phyloP scores from a whole-genome alignment of 2,797 vertebrate genomes.

The Forpus xanthops region DNA sequence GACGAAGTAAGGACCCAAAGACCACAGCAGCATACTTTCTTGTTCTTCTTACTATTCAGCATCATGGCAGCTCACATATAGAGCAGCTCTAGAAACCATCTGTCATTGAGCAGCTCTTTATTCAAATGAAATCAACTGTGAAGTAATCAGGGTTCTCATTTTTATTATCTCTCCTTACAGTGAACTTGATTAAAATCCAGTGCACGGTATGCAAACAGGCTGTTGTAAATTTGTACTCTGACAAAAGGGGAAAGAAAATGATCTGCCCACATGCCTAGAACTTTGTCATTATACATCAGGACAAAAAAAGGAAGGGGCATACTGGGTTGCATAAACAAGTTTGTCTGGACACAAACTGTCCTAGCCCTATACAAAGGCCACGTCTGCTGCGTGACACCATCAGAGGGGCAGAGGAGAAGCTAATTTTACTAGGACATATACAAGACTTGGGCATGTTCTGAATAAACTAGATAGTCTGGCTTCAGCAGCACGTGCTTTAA shows the following conservation, averaged over 20 bases:
- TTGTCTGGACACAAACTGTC: slow-evolving; percentile 63
- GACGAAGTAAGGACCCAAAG: slow-evolving; percentile 54
- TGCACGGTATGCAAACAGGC: slow-evolving; percentile 66
- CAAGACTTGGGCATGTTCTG: slow-evolving; percentile 39
- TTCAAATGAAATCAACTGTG: slow-evolving; percentile 71
- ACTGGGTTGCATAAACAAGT: slow-evolving; percentile 61
- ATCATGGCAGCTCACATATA: slow-evolving; percentile 68
- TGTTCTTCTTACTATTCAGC: slow-evolving; percentile 65
- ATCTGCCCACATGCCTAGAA: slow-evolving; percentile 61
- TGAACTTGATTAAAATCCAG: slow-evolving; percentile 73
- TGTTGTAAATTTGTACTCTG: slow-evolving; percentile 70
- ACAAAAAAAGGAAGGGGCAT: slow-evolving; percentile 60
- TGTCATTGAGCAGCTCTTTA: slow-evolving; percentile 62
- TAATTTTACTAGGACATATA: slow-evolving; percentile 15
- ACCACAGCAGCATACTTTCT: slow-evolving; percentile 58
- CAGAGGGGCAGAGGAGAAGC: slow-evolving; percentile 14
- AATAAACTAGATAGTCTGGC: slow-evolving; percentile 49
- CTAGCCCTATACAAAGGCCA: slow-evolving; percentile 63
- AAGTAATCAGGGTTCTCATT: slow-evolving; percentile 71
- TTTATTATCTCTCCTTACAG: slow-evolving; percentile 71
- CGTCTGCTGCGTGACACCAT: slow-evolving; percentile 53
- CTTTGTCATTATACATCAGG: slow-evolving; percentile 54
- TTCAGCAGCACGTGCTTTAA: slow-evolving; percentile 50
- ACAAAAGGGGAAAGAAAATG: slow-evolving; percentile 68
- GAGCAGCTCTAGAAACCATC: slow-evolving; percentile 69